phyloP scores from a whole-genome alignment of 2,888 invertebrate genomes.

The Creontiades dilutus region DNA sequence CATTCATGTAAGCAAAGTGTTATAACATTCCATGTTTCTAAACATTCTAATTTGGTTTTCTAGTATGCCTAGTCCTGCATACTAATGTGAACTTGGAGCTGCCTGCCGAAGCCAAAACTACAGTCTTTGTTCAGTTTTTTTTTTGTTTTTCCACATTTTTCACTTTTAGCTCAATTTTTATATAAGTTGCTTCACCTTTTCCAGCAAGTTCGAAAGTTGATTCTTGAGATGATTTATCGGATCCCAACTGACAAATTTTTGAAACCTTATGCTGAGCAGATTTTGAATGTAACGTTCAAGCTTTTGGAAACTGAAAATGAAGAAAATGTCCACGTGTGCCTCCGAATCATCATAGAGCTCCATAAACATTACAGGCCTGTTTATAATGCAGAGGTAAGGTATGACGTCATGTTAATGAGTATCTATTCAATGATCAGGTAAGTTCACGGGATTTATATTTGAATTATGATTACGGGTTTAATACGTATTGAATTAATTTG shows the following conservation, averaged over 20 bases:
- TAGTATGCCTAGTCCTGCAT: not conserved
- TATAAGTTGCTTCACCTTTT: conserved; percentile 66
- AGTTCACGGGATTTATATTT: too few species aligned
- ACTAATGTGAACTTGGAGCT: not conserved
- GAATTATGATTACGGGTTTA: too few species aligned
- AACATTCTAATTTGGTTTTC: not conserved
- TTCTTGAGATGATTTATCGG: conserved; percentile 97
- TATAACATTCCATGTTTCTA: not conserved
- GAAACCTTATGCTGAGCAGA: conserved; percentile 90
- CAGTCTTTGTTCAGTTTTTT: not conserved
- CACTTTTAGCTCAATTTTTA: not conserved
- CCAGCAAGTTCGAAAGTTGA: conserved; percentile 90
- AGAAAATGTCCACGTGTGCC: conserved; percentile 96
- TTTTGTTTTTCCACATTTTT: not conserved
- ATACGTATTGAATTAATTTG: too few species aligned
- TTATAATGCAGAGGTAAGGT: conserved; percentile 91
- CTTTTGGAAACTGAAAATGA: conserved; percentile 97
- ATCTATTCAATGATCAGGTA: too few species aligned
- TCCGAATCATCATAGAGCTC: conserved; percentile 97
- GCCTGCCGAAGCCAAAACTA: too few species aligned
- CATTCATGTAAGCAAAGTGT: not conserved
- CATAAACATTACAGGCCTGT: conserved; percentile 96
- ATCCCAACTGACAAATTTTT: conserved; percentile 94
- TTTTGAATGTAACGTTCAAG: conserved; percentile 93
- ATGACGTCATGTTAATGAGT: too few species aligned